These are phyloP conservation scores for Phataginus tricuspis DNA, from an alignment of 2,797 vertebrate genomes.

Conservation along the genomic window DNA sequence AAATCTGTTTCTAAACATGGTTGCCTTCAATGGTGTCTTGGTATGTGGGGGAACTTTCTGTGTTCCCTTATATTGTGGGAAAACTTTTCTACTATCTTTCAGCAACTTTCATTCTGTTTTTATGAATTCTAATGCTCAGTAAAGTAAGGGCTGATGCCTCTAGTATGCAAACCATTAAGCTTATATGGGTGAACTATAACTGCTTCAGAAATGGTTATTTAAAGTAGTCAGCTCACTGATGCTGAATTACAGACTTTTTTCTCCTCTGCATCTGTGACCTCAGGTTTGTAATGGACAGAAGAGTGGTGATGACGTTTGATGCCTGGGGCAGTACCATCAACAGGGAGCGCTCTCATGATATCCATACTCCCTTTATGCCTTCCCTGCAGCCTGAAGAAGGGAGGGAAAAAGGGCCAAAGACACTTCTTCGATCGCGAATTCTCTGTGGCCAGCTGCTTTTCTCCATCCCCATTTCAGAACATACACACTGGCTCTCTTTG, in stretches of 20 bases:
- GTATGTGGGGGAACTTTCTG: neutral
- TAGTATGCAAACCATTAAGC: neutral
- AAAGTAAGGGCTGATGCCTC: neutral
- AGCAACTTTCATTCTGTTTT: neutral
- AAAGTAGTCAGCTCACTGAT: neutral
- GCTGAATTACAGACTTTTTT: neutral
- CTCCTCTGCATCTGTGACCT: conserved; percentile 34
- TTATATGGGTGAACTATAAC: no score
- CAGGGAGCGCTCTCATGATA: neutral
- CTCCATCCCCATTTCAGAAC: conserved; percentile 43
- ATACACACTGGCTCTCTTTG: neutral
- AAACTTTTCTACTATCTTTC: neutral
- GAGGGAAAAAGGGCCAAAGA: neutral
- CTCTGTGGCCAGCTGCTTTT: neutral
- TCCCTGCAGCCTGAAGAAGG: neutral
- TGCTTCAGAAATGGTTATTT: neutral
- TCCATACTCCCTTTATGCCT: neutral
- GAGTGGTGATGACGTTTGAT: conserved; percentile 3
- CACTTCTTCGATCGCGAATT: conserved; percentile 38
- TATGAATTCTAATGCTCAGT: neutral
- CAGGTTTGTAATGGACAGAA: conserved; percentile 44
- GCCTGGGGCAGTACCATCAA: conserved; percentile 50
- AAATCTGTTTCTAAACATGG: neutral
- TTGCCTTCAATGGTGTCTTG: neutral
- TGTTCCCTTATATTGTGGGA: neutral